A percentile compares a stretch with the other conserved stretches of the same genome.
phyloP scores from a whole-genome alignment of 2,888 invertebrate species.

The Eutolmus rufibarbis region DNA sequence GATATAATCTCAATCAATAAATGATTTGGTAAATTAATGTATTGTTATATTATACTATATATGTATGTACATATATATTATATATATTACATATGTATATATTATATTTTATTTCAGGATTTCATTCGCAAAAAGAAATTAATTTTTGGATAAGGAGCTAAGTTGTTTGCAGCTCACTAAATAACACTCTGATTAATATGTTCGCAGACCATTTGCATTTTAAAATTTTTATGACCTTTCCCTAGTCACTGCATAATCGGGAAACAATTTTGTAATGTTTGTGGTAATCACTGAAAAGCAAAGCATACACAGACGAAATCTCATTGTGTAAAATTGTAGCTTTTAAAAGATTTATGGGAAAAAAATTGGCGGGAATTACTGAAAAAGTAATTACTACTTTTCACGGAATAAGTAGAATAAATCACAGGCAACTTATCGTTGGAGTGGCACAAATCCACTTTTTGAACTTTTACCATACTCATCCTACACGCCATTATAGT shows the following conservation, averaged over 20 bases:
- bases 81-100: too few species aligned
- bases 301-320: not conserved
- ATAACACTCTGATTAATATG: too few species aligned
- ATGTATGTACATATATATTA: too few species aligned
- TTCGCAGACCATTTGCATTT: too few species aligned
- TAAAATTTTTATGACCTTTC: not conserved
- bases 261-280: not conserved
- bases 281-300: conserved; percentile 18
- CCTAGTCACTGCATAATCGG: not conserved
- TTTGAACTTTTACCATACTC: not conserved
- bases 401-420: conserved; percentile 21
- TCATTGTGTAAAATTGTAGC: not conserved
- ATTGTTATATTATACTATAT: too few species aligned
- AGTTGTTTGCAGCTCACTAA: too few species aligned
- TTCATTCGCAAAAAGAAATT: too few species aligned
- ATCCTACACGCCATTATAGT: not conserved
- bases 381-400: conserved; percentile 24
- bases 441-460: not conserved
- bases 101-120: too few species aligned
- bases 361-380: conserved; percentile 1
- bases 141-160: too few species aligned
- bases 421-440: conserved; percentile 2
- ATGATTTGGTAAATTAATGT: too few species aligned
- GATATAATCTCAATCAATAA: too few species aligned
- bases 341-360: conserved; percentile 25